Evolutionary conservation across 2,797 vertebrate species (phyloP).

Genomic region (Nyctibius grandis): DNA sequence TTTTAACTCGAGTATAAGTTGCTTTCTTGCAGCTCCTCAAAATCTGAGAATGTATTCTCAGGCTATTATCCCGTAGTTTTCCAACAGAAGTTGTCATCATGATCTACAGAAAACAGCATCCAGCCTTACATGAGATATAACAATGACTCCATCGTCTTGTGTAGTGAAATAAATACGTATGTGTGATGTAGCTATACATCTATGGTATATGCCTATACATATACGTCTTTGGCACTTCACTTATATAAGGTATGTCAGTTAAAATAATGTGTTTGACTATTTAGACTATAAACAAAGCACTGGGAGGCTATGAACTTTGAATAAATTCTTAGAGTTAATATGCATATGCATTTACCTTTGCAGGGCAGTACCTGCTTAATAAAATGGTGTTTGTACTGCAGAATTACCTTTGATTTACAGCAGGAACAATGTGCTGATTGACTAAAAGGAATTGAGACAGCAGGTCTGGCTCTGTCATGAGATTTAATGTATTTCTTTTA

Average conservation of each 20-base stretch:
- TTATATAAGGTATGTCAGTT: background rate
- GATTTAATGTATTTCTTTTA: slow-evolving; percentile 22
- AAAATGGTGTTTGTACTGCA: background rate
- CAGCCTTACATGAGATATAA: background rate
- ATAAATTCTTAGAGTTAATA: background rate
- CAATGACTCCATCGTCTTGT: background rate
- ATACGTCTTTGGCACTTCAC: background rate
- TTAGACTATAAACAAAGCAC: background rate
- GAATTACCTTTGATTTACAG: slow-evolving; percentile 34
- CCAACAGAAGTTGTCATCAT: background rate
- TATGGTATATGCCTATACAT: background rate
- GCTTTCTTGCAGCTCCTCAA: background rate
- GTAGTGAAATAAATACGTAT: background rate
- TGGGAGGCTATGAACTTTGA: background rate
- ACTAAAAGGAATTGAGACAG: slow-evolving; percentile 23
- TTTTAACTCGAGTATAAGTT: background rate
- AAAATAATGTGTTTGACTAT: background rate
- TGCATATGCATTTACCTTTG: background rate
- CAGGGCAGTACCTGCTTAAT: background rate
- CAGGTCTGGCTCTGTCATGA: background rate
- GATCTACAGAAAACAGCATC: background rate
- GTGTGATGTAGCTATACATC: background rate
- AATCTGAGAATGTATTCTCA: background rate
- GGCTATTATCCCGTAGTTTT: slow-evolving; percentile 6
- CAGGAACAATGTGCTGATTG: background rate